A percentile compares a stretch with the other conserved stretches of the same genome.
Evolutionary conservation across 2,113 vertebrate species (phyloP).

Genomic region (Cyprinodon variegatus): DNA sequence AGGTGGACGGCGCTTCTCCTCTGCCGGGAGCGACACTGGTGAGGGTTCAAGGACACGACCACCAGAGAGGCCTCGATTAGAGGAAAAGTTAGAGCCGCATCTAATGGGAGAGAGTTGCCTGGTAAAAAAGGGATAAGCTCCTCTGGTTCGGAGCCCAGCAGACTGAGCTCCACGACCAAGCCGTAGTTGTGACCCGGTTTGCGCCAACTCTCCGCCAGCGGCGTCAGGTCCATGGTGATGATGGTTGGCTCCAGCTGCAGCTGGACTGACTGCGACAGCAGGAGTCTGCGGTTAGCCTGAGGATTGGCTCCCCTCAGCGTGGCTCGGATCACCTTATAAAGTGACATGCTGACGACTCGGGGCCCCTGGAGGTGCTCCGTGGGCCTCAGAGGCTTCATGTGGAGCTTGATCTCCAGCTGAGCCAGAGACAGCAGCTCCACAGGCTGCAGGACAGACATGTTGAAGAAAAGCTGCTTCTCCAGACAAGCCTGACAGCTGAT

Average conservation of each 20-base stretch:
- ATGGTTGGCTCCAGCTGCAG: conserved; percentile 67
- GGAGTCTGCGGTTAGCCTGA: conserved; percentile 52
- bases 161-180: conserved; percentile 78
- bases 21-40: conserved; percentile 78
- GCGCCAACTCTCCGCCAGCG: conserved; percentile 70
- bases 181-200: conserved; percentile 67
- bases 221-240: conserved; percentile 82
- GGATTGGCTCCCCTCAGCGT: conserved; percentile 63
- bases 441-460: conserved; percentile 86
- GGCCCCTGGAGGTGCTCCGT: conserved; percentile 24
- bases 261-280: conserved; percentile 79
- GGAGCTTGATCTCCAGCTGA: conserved; percentile 85
- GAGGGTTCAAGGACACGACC: conserved; percentile 83
- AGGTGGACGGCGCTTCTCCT: conserved; percentile 70
- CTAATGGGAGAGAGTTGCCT: not conserved
- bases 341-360: conserved; percentile 74
- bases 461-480: conserved; percentile 87
- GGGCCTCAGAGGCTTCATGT: conserved; percentile 57
- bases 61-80: conserved; percentile 80
- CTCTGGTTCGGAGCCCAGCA: conserved; percentile 1
- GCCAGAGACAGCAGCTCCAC: conserved; percentile 84
- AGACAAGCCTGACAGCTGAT: conserved; percentile 69
- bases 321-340: conserved; percentile 68
- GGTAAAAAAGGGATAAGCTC: conserved; percentile 43
- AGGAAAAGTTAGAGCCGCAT: conserved; percentile 32